Evolutionary conservation across 2,113 vertebrate species (phyloP), one percentile per base, ranked within the genome.

Genomic region (Lophotis ruficrista): DNA sequence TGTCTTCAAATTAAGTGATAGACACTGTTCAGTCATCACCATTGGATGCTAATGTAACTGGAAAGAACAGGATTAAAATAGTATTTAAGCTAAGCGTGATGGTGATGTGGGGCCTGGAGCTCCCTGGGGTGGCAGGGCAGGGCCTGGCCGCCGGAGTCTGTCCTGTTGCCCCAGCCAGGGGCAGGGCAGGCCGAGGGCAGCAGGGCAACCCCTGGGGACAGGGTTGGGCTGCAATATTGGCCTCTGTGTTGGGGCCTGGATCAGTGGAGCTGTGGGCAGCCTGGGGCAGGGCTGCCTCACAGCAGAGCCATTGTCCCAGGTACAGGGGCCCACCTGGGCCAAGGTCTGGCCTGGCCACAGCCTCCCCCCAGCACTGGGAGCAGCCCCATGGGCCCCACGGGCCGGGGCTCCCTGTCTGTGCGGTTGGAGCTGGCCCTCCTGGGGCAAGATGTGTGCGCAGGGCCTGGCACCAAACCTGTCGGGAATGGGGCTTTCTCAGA

Each of bases 111-210:
- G 21, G 7, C 15, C 45, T 54, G n/a, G 24, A 10, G 1, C 27
- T 57, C 16, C 17, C 20, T 0, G 0, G 28, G 28, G 17, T 37
- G 19, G 30, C 22, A 57, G 72, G 24, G 38, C 48, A 58, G 23
- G 10, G 12, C 4, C 20, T 30, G 48, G 47, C 35, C 14, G 19
- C 15, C 3, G 7, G 7, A 11, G 3, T 14, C 3, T 0, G 1
- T 50, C 21, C 41, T 3, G 4, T 12, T 35, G 33, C 22, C 31
- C 50, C 51, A 19, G 27, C 3, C 43, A n/a, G 24, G n/a, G n/a
- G 20, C 13, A 30, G 50, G 31, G 15, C 51, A 58, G 45, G 22
- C n/a, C 0, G 23, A 43, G 33, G 22, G 6, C 48, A n/a, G 4
- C 0, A 1, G 35, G 50, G 12, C 30, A 81, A 30, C 9, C 12